These are phyloP conservation scores for Chloropsis hardwickii DNA, from an alignment of 2,113 vertebrate species.

Conservation along the genomic window DNA sequence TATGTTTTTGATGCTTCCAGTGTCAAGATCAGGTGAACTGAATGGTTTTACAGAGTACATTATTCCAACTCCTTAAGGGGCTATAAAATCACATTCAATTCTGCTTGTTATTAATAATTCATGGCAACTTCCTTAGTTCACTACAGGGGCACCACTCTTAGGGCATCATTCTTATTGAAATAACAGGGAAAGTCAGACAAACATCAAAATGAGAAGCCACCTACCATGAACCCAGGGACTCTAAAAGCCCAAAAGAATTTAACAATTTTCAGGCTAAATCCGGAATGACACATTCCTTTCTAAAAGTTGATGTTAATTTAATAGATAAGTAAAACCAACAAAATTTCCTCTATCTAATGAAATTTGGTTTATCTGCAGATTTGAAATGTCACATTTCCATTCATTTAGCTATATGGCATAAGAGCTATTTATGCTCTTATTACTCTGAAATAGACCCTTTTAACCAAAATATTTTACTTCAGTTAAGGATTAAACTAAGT, in stretches of 20 bases:
- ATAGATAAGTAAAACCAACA: neutral
- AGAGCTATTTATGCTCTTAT: neutral
- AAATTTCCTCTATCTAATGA: neutral
- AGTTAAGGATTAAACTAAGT: neutral
- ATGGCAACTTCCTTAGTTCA: constrained; percentile 61
- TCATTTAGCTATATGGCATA: neutral
- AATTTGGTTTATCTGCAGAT: neutral
- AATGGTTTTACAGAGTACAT: constrained; percentile 23
- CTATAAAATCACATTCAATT: constrained; percentile 57
- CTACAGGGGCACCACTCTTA: constrained; percentile 56
- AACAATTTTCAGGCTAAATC: neutral
- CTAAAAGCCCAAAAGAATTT: neutral
- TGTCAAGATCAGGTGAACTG: constrained; percentile 69
- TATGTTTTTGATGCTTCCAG: constrained; percentile 48
- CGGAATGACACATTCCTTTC: neutral
- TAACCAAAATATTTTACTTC: neutral
- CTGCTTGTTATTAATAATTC: constrained; percentile 68
- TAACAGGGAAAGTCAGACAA: constrained; percentile 30
- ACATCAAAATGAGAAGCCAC: constrained; percentile 6
- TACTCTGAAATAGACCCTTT: neutral
- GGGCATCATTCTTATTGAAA: constrained; percentile 40
- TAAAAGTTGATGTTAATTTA: neutral
- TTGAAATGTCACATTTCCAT: neutral
- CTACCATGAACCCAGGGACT: neutral
- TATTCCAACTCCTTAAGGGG: constrained; percentile 43